phyloP scores from a whole-genome alignment of 2,888 invertebrate species.

The Polia nebulosa region DNA sequence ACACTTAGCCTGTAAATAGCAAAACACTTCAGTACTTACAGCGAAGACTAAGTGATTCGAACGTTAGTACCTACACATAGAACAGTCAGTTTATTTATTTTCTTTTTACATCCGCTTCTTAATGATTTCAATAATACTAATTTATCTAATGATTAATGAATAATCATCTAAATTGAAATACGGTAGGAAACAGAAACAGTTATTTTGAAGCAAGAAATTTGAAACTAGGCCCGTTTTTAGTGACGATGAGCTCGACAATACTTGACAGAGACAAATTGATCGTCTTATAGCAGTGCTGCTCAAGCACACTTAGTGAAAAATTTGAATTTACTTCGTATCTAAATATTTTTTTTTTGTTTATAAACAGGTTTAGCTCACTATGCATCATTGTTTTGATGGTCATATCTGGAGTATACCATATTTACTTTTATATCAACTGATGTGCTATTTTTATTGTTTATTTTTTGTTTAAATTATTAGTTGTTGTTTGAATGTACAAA shows the following conservation, averaged over 20 bases:
- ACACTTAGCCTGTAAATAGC: conserved; percentile 16
- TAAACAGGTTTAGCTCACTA: not conserved
- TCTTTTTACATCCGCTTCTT: not conserved
- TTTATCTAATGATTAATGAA: conserved; percentile 28
- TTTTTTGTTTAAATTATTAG: not conserved
- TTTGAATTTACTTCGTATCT: conserved; percentile 6
- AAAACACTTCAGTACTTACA: conserved; percentile 13
- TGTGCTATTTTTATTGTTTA: not conserved
- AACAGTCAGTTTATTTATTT: not conserved
- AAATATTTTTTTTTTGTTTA: conserved; percentile 2
- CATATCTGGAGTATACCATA: not conserved
- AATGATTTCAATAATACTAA: conserved; percentile 2
- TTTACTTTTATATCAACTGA: not conserved
- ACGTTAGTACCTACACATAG: not conserved
- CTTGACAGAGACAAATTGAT: conserved; percentile 51
- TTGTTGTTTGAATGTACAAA: too few relatives aligned
- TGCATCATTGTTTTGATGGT: not conserved
- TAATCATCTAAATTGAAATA: conserved; percentile 23
- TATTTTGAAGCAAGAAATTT: conserved; percentile 37
- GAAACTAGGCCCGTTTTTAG: conserved; percentile 51
- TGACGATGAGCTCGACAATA: conserved; percentile 35
- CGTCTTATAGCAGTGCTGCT: conserved; percentile 31
- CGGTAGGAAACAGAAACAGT: conserved; percentile 23
- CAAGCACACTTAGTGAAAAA: conserved; percentile 1
- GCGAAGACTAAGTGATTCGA: conserved; percentile 3